Base-by-base conservation (phyloP, 2,113 vertebrate genomes). In the Colistium nudipinnis region DNA sequence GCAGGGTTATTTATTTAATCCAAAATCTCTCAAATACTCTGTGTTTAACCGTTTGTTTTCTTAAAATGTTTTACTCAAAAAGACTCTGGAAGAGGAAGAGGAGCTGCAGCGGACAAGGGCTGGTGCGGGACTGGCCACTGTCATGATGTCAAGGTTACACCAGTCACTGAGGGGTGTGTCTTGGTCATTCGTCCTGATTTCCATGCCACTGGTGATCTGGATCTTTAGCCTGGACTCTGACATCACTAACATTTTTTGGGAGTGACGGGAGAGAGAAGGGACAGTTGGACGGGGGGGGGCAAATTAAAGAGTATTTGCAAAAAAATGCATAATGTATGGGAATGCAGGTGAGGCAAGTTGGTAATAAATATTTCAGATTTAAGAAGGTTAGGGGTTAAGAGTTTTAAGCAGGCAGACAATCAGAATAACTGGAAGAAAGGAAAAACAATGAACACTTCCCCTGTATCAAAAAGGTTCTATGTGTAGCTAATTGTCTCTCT, bases 181-280 rank as follows among this genome's bases (percentile, higher is more conserved):
- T 59, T 94, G 93, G 93, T 74, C 88, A 0, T 94, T 94, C 12
- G 84, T 94, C 12, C 45, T 93, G 22, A 86, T 93, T 33, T 87
- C 87, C 1, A 82, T 84, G 0, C 93, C 93, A 0, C 61, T 94
- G 1, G 68, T 94, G 62, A 36, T 92, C 62, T 94, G 93, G 93
- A 92, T 94, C 81, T 94, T 92, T 83, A 94, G 93, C 71, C 88
- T 93, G 87, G 93, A 94, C 89, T 93, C 93, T 56, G 92, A 94
- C 85, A 94, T 94, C 78, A 93, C 92, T 73, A 94, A 94, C 74
- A 93, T 93, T 69, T 93, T 94, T 84, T 94, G 92, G 92, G 91
- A 92, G 72, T 93, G 81, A 88, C 10, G 7, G 19, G 6, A 55
- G 36, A 14, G 31, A 5, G 20, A 16, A 24, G 31, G 38, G 27